A percentile compares a stretch with the other conserved stretches of the same genome.
These are phyloP conservation scores for Pantelozetes paolii DNA, from an alignment of 2,888 invertebrate species.

Conservation along the genomic window DNA sequence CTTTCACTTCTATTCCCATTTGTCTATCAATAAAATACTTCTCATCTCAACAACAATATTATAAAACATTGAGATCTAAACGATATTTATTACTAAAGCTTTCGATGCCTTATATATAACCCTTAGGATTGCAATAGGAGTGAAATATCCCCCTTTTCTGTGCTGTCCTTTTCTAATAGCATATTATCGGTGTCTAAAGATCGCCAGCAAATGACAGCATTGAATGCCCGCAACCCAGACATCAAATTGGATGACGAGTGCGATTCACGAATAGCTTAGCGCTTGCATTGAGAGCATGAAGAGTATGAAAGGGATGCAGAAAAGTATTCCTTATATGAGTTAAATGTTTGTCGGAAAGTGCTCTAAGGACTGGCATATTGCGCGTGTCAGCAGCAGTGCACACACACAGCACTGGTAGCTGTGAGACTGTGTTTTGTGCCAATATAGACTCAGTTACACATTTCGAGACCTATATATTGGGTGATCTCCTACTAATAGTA, in stretches of 20 bases:
- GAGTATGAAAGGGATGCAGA: not conserved
- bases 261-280: not conserved
- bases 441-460: conserved; percentile 38
- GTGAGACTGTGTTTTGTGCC: too few relatives aligned
- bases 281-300: not conserved
- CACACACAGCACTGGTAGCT: not conserved
- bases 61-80: not conserved
- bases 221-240: not conserved
- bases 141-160: not conserved
- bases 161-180: not conserved
- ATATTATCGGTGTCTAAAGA: not conserved
- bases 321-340: not conserved
- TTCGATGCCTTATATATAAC: not conserved
- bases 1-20: not conserved
- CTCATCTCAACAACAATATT: not conserved
- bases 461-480: conserved; percentile 30
- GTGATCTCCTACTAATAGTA: not conserved
- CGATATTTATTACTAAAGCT: not conserved
- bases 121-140: not conserved
- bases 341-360: too few relatives aligned
- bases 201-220: not conserved
- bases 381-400: conserved; percentile 24
- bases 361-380: conserved; percentile 15
- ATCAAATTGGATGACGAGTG: conserved; percentile 6
- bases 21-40: not conserved